These are phyloP conservation scores for Apteryx mantelli DNA, from an alignment of 2,113 vertebrate species.

Conservation along the genomic window DNA sequence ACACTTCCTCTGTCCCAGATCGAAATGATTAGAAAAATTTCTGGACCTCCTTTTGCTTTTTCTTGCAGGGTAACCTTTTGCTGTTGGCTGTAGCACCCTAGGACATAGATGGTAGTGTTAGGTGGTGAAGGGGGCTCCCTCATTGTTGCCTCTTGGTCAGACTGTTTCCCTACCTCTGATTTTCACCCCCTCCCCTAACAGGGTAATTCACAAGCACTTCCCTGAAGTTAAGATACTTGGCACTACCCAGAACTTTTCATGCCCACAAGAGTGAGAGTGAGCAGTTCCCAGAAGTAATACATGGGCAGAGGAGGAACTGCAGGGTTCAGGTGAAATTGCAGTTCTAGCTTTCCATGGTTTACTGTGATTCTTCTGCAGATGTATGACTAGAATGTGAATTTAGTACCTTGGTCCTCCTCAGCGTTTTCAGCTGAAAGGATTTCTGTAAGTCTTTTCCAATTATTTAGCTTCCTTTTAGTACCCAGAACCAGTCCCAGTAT, in stretches of 20 bases:
- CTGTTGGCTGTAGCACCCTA: background rate
- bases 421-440: background rate
- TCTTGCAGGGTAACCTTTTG: background rate
- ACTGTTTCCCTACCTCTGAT: background rate
- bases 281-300: background rate
- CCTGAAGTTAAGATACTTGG: background rate
- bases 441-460: background rate
- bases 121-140: background rate
- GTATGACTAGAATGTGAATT: background rate
- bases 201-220: background rate
- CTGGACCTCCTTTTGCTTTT: background rate
- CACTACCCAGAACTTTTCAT: background rate
- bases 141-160: background rate
- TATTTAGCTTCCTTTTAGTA: background rate
- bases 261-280: background rate
- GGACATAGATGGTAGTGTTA: background rate
- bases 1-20: accelerated
- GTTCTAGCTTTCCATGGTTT: background rate
- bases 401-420: background rate
- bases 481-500: background rate
- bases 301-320: no score
- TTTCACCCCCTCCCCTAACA: background rate
- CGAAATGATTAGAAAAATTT: background rate
- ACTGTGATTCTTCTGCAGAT: background rate
- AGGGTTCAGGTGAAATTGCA: background rate